Percentiles rank a stretch among this genome's conserved stretches.
These are phyloP conservation scores for Cantharis rustica DNA, from an alignment of 2,888 invertebrate genomes.

Conservation along the genomic window DNA sequence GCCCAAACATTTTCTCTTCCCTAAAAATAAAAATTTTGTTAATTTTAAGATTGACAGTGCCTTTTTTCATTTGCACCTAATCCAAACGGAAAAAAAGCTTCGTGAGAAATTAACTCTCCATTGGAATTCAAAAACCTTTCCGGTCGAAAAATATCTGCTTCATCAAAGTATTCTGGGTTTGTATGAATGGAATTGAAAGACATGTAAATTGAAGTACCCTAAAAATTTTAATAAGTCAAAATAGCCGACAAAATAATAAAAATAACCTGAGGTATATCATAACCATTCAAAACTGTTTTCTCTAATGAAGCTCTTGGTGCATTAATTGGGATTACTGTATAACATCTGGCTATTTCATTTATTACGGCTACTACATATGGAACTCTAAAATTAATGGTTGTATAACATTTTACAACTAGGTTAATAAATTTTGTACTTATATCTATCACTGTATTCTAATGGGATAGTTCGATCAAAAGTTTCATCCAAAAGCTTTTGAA, in stretches of 20 bases:
- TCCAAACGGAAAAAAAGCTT: constrained; percentile 52
- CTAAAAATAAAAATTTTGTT: constrained; percentile 47
- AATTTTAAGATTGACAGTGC: no score
- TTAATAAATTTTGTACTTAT: constrained; percentile 51
- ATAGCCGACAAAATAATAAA: not conserved
- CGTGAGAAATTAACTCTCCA: constrained; percentile 45
- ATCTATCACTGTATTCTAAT: constrained; percentile 57
- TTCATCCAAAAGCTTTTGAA: constrained; percentile 61
- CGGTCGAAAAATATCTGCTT: constrained; percentile 67
- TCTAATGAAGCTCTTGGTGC: constrained; percentile 60
- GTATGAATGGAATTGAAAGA: constrained; percentile 59
- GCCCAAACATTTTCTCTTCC: constrained; percentile 68
- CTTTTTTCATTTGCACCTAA: constrained; percentile 44
- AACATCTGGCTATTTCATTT: constrained; percentile 58
- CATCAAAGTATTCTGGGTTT: constrained; percentile 62
- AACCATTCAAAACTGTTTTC: constrained; percentile 61
- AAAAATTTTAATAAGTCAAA: constrained; percentile 20
- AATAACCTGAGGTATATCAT: constrained; percentile 52
- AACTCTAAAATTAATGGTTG: constrained; percentile 47
- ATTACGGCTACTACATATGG: constrained; percentile 63
- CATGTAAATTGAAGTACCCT: constrained; percentile 50
- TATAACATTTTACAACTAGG: no score
- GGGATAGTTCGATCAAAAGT: constrained; percentile 54
- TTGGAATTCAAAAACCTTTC: constrained; percentile 63
- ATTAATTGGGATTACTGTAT: constrained; percentile 55